Base-by-base conservation (phyloP, 2,797 vertebrate genomes). In the Micromesistius poutassou region DNA sequence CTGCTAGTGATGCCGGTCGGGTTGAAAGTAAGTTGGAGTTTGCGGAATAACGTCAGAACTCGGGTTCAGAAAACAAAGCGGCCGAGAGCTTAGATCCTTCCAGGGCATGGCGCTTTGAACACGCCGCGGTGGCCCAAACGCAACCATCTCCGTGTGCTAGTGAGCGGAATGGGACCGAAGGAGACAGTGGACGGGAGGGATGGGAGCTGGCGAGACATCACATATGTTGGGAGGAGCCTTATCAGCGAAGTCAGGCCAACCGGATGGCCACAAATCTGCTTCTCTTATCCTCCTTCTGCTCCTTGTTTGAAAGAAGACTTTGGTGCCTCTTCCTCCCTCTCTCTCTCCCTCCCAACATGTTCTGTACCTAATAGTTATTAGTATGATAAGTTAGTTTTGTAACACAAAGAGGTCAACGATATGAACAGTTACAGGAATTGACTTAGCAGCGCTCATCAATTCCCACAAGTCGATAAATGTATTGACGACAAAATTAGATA, bases 81-180 rank as follows among this genome's bases (percentile, higher is more conserved):
- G 80, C 74, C 16, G 74, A 76, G 81, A 79, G 79, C 87, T 83
- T 84, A 86, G 87, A 89, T 90, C 90, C 80, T 16, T 84, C 85
- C 77, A 78, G 79, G 83, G 83, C 90, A 89, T 91, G 71, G 85
- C 82, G 84, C 85, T 79, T 46, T 76, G 77, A 85, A 80, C 76
- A 74, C 66, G 83, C 79, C 77, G 83, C 79, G 35, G 22, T 76
- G 80, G 80, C 82, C 81, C 38, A 74, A 79, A 86, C 87, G 88
- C 89, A 81, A 80, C 82, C 71, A 33, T 30, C 74, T 73, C 77
- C 80, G 33, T 30, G 82, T 76, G 83, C 88, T 85, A 88, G 74
- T 68, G 40, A 85, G 81, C 70, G 85, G 84, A 74, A 89, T 86
- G 86, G 62, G 85, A 80, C 28, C n/a, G 35, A 76, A 46, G 77